Conservation (phyloP, 2,888 invertebrate genomes). For the Nomada hirtipes region DNA sequence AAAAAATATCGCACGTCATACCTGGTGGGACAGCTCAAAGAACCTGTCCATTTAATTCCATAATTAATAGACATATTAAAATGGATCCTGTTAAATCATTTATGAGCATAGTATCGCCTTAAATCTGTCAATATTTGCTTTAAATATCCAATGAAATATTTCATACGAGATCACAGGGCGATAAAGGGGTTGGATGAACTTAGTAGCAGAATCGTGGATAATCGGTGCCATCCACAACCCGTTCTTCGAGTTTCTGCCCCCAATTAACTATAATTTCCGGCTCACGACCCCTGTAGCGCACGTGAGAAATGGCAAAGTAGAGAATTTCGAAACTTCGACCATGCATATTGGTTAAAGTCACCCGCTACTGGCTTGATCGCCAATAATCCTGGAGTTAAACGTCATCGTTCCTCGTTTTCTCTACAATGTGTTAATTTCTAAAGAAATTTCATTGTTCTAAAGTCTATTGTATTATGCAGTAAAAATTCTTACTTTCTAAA, state of each 20-base stretch:
- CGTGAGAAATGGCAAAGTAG: slow-evolving; percentile 23
- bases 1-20: no score
- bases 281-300: slow-evolving; percentile 33
- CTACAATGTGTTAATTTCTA: neutral
- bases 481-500: neutral
- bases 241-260: slow-evolving; percentile 32
- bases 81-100: neutral
- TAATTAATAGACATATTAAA: neutral
- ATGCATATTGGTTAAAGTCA: slow-evolving; percentile 20
- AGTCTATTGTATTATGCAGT: neutral
- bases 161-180: slow-evolving; percentile 8
- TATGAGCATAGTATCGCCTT: slow-evolving; percentile 4
- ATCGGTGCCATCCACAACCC: slow-evolving; percentile 28
- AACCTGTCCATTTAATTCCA: neutral
- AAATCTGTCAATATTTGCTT: neutral
- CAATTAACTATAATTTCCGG: slow-evolving; percentile 60
- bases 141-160: slow-evolving; percentile 25
- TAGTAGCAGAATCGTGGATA: slow-evolving; percentile 40
- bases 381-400: slow-evolving; percentile 9
- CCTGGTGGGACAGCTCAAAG: no score
- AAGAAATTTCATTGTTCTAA: neutral
- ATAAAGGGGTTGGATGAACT: slow-evolving; percentile 22
- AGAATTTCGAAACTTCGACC: slow-evolving; percentile 43
- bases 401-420: neutral
- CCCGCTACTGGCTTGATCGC: neutral